Conservation (phyloP, 2,797 vertebrate species). For the Mionectes olivaceus region DNA sequence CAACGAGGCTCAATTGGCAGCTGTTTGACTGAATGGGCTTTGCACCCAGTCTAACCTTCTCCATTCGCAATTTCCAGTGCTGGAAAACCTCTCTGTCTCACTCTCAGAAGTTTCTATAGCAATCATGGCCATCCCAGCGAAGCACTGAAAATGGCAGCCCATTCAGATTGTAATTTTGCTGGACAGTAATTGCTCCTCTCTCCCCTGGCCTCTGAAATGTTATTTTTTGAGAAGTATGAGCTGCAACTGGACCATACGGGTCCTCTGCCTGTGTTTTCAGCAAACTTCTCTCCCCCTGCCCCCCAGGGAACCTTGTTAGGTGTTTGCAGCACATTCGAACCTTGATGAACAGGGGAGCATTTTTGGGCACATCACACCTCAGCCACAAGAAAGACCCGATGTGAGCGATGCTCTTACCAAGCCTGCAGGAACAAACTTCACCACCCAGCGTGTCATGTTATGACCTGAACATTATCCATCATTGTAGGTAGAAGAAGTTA, state of each 20-base stretch:
- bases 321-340: background rate
- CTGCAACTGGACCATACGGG: background rate
- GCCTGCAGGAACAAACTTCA: background rate
- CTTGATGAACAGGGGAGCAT: fast-evolving
- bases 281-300: background rate
- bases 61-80: conserved; percentile 26
- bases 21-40: conserved; percentile 72
- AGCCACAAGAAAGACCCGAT: background rate
- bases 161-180: conserved; percentile 66
- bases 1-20: conserved; percentile 61
- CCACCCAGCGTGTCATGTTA: background rate
- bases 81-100: conserved; percentile 68
- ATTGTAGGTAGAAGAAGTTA: background rate
- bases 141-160: conserved; percentile 39
- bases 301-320: background rate
- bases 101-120: conserved; percentile 67
- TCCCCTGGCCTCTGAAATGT: background rate
- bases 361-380: background rate
- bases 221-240: background rate
- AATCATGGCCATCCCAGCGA: background rate
- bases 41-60: conserved; percentile 71
- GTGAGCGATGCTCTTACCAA: background rate
- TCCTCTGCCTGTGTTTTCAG: background rate
- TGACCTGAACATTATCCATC: background rate
- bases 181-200: conserved; percentile 45